phyloP scores from a whole-genome alignment of 64 coral and sea anemone genomes.

The Porites lutea region DNA sequence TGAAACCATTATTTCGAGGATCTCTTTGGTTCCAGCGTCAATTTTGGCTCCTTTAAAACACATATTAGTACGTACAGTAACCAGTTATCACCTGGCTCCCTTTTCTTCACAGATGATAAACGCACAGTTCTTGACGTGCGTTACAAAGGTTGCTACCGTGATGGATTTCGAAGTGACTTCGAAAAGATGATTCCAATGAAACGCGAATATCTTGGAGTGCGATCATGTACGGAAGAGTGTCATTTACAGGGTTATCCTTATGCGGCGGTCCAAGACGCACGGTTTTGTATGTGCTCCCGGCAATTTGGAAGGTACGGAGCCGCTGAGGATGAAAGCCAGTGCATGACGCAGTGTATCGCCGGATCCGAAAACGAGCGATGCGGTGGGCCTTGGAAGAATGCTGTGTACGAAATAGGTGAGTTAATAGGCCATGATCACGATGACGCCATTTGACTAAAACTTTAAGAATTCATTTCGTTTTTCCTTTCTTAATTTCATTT shows the following conservation, averaged over 20 bases:
- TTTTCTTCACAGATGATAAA: neutral
- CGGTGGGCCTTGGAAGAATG: constrained; percentile 16
- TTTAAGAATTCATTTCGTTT: too few species aligned
- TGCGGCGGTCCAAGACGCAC: constrained; percentile 32
- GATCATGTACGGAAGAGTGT: constrained; percentile 11
- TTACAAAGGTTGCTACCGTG: constrained; percentile 17
- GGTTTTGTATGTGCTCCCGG: constrained; percentile 45
- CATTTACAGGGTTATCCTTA: neutral
- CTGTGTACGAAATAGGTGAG: constrained; percentile 9
- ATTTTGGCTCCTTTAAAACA: too few species aligned
- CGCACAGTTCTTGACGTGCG: constrained; percentile 17
- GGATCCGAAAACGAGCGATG: neutral
- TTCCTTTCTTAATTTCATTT: too few species aligned
- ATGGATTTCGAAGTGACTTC: constrained; percentile 23
- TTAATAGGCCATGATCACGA: too few species aligned
- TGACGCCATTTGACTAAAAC: too few species aligned
- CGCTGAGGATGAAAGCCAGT: constrained; percentile 12
- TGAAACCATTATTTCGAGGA: too few species aligned
- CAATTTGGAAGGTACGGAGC: neutral
- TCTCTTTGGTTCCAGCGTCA: too few species aligned
- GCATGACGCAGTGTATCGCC: neutral
- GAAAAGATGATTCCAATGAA: constrained; percentile 25
- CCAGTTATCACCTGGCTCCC: neutral
- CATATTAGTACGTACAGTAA: neutral
- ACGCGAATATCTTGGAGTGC: constrained; percentile 29